Evolutionary conservation across 2,797 vertebrate species (phyloP), one percentile per base, ranked within the genome.

Genomic region (Decapterus maruadsi): DNA sequence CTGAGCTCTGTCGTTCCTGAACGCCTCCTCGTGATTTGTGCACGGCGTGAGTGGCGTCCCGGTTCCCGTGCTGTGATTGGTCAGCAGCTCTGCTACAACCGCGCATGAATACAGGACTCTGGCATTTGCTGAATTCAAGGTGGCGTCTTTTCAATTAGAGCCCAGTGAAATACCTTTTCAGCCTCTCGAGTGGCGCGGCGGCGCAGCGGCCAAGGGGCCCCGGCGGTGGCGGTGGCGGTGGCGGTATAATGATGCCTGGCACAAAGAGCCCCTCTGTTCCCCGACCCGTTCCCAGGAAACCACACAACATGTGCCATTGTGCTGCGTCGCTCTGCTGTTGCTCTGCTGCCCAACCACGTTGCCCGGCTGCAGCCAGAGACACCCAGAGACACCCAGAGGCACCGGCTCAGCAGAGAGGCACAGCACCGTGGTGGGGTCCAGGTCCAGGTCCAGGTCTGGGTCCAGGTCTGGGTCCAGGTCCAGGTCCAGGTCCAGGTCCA

Each of bases 281-380:
- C 80, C 26, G 72, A 90, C 80, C 90, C 77, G 93, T 96, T 96
- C 95, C 95, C 95, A 96, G 95, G 95, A 95, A 95, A 95, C 95
- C 85, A 56, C 95, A 95, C 94, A 95, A 95, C 94, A 94, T 90
- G 92, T 87, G 87, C 90, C 93, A 95, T 96, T 96, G 95, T 95
- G 91, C 87, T 77, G 87, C 85, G 85, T 89, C 88, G 92, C 92
- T 96, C 95, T 95, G 94, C 95, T 85, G 85, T 89, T 89, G 92
- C 92, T 96, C 95, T 95, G 94, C 95, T 95, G 95, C 90, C 95
- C 90, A 77, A 81, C 95, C 95, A 95, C 95, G 95, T 95, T 94
- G 93, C 90, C 88, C 31, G 82, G 93, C 93, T 93, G 93, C 92
- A 88, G 86, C 92, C 88, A 81, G 87, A 91, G 88, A 26, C 26